Percentiles rank a stretch among this genome's conserved stretches.
phyloP scores from a whole-genome alignment of 92 coral and sea anemone genomes.

The Epizoanthus scotinus region DNA sequence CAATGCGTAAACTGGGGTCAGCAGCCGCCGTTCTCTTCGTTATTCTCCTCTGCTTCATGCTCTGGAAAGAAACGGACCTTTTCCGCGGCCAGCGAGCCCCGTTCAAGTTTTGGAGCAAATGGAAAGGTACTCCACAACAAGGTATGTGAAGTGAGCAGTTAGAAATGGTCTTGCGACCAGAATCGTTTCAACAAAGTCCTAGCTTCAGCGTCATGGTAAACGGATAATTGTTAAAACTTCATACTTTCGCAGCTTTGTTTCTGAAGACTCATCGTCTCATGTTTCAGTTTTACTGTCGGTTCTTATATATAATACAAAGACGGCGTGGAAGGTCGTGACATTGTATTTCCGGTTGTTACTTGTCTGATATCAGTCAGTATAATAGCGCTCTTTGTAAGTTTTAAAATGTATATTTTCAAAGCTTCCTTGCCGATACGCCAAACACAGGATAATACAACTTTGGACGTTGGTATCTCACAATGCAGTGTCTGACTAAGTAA shows the following conservation, averaged over 20 bases:
- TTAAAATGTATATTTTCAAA: not conserved
- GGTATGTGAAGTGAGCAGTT: not conserved
- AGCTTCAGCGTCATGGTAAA: constrained; percentile 19
- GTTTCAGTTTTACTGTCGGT: constrained; percentile 1
- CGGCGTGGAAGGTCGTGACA: constrained; percentile 10
- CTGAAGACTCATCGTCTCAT: constrained; percentile 17
- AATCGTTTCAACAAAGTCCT: constrained; percentile 13
- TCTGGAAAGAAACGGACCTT: constrained; percentile 33
- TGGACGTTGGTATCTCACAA: not conserved
- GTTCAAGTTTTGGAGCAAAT: constrained; percentile 25
- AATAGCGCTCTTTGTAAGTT: constrained; percentile 5
- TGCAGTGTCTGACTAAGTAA: not conserved
- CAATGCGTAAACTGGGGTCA: constrained; percentile 24
- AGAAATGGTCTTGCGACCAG: not conserved
- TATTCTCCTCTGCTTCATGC: constrained; percentile 23
- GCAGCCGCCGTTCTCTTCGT: constrained; percentile 14
- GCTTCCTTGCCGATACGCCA: not conserved
- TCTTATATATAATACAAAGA: too few species aligned
- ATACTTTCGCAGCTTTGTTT: constrained; percentile 15
- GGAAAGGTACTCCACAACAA: not conserved
- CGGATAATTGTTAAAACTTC: not conserved
- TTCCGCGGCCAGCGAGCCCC: constrained; percentile 7
- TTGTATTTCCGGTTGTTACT: constrained; percentile 4
- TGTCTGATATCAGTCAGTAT: not conserved
- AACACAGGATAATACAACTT: not conserved